Evolutionary conservation across 35 echinoderm and acorn worm species (phyloP).

Genomic region (Nesometra sesokonis): DNA sequence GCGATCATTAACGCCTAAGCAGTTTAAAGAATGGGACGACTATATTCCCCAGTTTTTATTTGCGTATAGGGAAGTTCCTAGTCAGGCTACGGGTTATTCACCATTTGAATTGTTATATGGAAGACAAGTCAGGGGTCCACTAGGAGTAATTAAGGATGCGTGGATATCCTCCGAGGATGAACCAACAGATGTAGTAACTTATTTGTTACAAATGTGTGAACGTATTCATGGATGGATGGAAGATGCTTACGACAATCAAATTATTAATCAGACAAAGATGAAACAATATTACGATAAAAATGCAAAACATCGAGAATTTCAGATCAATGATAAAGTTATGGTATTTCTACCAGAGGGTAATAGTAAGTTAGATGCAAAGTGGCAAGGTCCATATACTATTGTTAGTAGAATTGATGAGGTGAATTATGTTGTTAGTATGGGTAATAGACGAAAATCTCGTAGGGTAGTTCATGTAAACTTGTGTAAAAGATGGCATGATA

Average conservation of each 20-base stretch:
- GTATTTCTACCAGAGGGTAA: slow-evolving; percentile 11
- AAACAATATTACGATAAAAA: slow-evolving; percentile 22
- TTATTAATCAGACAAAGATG: not conserved
- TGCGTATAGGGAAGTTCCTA: not conserved
- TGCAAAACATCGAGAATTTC: slow-evolving; percentile 11
- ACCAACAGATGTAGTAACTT: not conserved
- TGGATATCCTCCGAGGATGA: not conserved
- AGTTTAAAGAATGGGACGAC: not conserved
- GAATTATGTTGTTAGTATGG: not conserved
- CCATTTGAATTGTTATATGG: not conserved
- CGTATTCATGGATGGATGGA: not conserved
- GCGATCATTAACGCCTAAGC: not conserved
- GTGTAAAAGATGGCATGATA: not conserved
- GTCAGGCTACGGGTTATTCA: not conserved
- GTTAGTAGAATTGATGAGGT: slow-evolving; percentile 10
- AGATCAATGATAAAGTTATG: slow-evolving; percentile 15
- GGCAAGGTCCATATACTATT: slow-evolving; percentile 31
- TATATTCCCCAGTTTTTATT: not conserved
- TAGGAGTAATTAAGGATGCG: not conserved
- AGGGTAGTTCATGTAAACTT: not conserved
- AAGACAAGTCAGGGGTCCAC: not conserved
- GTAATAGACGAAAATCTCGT: not conserved
- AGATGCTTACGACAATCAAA: not conserved
- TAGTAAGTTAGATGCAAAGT: slow-evolving; percentile 20
- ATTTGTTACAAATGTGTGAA: slow-evolving; percentile 5